Percentiles rank a stretch among this genome's conserved stretches.
Evolutionary conservation across 2,888 invertebrate species (phyloP).

Genomic region (Synergus itoensis): DNA sequence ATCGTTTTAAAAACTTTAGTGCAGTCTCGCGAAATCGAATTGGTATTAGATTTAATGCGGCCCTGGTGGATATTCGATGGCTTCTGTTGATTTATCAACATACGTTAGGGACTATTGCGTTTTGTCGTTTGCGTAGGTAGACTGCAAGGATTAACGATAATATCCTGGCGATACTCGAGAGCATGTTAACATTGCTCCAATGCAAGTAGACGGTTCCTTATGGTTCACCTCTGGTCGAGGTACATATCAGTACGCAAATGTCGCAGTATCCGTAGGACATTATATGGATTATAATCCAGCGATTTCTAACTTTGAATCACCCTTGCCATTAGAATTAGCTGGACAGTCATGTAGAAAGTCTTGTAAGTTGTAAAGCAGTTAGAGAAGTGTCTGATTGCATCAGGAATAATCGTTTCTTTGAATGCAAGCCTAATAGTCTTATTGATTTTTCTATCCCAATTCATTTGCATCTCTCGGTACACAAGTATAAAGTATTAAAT

Average conservation of each 20-base stretch:
- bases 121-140: slow-evolving; percentile 54
- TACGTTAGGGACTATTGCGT: slow-evolving; percentile 34
- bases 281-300: slow-evolving; percentile 34
- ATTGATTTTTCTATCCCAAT: neutral
- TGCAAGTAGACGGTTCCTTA: slow-evolving; percentile 55
- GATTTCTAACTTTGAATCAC: slow-evolving; percentile 25
- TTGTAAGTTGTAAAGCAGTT: slow-evolving; percentile 28
- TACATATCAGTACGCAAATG: slow-evolving; percentile 49
- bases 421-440: slow-evolving; percentile 23
- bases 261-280: slow-evolving; percentile 29
- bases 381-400: slow-evolving; percentile 38
- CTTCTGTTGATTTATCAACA: slow-evolving; percentile 37
- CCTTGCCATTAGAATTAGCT: slow-evolving; percentile 34
- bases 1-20: too few relatives aligned
- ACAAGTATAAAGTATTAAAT: neutral
- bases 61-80: slow-evolving; percentile 24
- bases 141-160: slow-evolving; percentile 65
- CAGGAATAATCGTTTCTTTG: slow-evolving; percentile 35
- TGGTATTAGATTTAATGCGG: neutral
- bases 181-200: slow-evolving; percentile 56
- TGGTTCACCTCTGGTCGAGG: slow-evolving; percentile 52
- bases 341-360: slow-evolving; percentile 30
- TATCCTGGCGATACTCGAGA: slow-evolving; percentile 61
- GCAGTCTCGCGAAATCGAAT: neutral
- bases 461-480: neutral